Evolutionary conservation across 2,113 vertebrate genomes (phyloP).

Genomic region (Toxotes chatareus): DNA sequence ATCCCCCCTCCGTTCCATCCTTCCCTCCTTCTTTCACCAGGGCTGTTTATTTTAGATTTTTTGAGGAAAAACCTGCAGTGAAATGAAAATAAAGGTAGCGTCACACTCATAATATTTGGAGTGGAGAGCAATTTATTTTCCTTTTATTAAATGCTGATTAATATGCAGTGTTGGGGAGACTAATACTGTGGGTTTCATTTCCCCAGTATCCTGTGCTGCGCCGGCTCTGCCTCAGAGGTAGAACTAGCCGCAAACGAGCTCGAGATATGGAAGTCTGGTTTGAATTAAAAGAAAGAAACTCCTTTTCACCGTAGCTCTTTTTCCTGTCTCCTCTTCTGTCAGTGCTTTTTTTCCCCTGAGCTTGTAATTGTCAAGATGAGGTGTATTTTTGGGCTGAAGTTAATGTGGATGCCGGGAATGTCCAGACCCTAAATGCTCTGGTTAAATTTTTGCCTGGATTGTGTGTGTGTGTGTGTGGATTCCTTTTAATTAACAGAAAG

Average conservation of each 20-base stretch:
- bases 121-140: conserved; percentile 93
- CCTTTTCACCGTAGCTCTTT: conserved; percentile 65
- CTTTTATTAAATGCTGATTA: conserved; percentile 97
- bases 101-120: conserved; percentile 92
- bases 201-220: conserved; percentile 90
- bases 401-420: conserved; percentile 54
- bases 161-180: conserved; percentile 94
- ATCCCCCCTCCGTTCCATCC: conserved; percentile 39
- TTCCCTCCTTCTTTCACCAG: conserved; percentile 75
- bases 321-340: conserved; percentile 45
- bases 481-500: conserved; percentile 65
- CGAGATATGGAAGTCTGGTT: conserved; percentile 91
- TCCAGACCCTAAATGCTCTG: conserved; percentile 57
- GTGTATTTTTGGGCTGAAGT: conserved; percentile 58
- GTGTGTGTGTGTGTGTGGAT: conserved; percentile 16
- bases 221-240: conserved; percentile 82
- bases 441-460: conserved; percentile 44
- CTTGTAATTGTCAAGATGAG: conserved; percentile 73
- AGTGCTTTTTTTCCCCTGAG: conserved; percentile 23
- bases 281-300: conserved; percentile 87
- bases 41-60: conserved; percentile 79
- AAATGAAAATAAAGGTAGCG: conserved; percentile 83
- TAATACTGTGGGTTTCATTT: conserved; percentile 91
- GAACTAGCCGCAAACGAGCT: conserved; percentile 72
- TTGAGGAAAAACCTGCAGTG: conserved; percentile 71